phyloP scores from a whole-genome alignment of 2,888 invertebrate genomes.

The Matsumyia berberina region DNA sequence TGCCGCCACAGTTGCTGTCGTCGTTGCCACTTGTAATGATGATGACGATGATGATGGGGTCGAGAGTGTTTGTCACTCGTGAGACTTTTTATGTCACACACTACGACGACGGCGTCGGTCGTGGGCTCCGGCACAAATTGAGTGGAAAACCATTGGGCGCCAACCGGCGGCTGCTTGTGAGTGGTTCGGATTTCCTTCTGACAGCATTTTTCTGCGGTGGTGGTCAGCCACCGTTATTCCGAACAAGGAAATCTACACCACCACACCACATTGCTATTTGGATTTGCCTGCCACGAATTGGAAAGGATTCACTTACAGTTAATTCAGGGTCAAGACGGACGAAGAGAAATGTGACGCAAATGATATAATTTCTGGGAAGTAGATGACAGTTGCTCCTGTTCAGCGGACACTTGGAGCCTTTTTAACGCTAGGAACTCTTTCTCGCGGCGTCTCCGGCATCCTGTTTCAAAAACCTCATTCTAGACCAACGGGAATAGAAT shows the following conservation, averaged over 20 bases:
- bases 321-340: slow-evolving; percentile 56
- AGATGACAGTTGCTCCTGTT: not conserved
- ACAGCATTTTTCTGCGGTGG: slow-evolving; percentile 34
- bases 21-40: slow-evolving; percentile 52
- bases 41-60: slow-evolving; percentile 32
- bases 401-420: slow-evolving; percentile 26
- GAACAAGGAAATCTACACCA: slow-evolving; percentile 67
- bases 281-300: slow-evolving; percentile 22
- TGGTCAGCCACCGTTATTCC: slow-evolving; percentile 66
- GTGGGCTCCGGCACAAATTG: slow-evolving; percentile 65
- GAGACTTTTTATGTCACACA: slow-evolving; percentile 44
- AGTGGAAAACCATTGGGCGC: slow-evolving; percentile 76
- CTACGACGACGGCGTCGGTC: slow-evolving; percentile 32
- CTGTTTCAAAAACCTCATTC: no score
- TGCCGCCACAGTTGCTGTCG: slow-evolving; percentile 68
- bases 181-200: slow-evolving; percentile 61
- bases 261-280: not conserved
- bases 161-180: slow-evolving; percentile 50
- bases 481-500: no score
- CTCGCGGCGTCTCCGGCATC: no score
- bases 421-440: no score
- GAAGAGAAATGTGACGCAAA: slow-evolving; percentile 11
- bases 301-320: slow-evolving; percentile 40
- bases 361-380: slow-evolving; percentile 56
- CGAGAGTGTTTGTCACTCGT: slow-evolving; percentile 58